Evolutionary conservation across 1,140 invertebrate genomes (phyloP).

Genomic region (Nylanderia fulva): DNA sequence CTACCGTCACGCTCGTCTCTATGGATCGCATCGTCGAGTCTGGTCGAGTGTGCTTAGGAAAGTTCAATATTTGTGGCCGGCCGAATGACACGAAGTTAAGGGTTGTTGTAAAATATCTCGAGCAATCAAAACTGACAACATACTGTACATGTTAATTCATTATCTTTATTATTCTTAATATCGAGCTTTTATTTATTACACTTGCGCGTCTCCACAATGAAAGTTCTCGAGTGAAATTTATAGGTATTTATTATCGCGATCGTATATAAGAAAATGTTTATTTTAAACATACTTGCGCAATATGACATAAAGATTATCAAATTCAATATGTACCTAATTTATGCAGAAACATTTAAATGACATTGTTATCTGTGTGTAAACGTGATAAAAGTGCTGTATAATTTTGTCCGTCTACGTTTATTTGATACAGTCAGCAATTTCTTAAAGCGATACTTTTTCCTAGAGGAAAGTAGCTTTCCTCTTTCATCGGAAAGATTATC

Average conservation of each 20-base stretch:
- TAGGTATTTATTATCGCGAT: not conserved
- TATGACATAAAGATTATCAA: not conserved
- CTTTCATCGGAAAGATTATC: not conserved
- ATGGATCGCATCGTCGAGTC: slow-evolving; percentile 44
- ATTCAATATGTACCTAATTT: not conserved
- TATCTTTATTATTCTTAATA: not conserved
- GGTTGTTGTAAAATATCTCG: slow-evolving; percentile 32
- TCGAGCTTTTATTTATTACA: no score
- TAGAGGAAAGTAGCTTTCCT: not conserved
- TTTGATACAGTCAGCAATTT: not conserved
- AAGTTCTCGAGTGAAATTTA: not conserved
- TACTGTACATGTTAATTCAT: slow-evolving; percentile 34
- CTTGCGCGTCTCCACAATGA: no score
- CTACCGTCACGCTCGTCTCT: slow-evolving; percentile 52
- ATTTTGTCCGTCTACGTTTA: not conserved
- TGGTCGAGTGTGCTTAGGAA: slow-evolving; percentile 39
- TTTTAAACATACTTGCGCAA: no score
- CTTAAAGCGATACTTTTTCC: not conserved
- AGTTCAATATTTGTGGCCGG: slow-evolving; percentile 55
- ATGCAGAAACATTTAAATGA: no score
- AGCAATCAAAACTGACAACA: not conserved
- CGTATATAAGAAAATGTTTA: no score
- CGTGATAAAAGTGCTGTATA: no score
- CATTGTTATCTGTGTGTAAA: no score
- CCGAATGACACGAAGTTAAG: slow-evolving; percentile 29